A percentile compares a stretch with the other conserved stretches of the same genome.
phyloP scores from a whole-genome alignment of 2,113 vertebrate genomes.

The Dinomys branickii region DNA sequence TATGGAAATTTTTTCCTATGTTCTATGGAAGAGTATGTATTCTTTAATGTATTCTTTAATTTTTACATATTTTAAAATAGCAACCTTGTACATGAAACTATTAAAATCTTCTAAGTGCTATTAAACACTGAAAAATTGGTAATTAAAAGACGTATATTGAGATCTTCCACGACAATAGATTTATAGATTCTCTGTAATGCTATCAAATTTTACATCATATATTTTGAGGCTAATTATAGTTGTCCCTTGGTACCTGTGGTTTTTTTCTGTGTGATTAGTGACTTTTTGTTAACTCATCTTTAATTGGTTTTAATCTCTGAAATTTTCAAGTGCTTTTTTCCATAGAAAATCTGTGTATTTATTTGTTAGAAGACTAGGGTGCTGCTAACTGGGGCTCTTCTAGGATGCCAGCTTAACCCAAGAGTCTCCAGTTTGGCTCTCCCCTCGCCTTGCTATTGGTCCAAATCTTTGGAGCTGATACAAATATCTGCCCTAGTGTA shows the following conservation, averaged over 20 bases:
- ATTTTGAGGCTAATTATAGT: neutral
- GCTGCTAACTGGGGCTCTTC: neutral
- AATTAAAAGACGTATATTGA: neutral
- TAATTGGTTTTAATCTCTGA: neutral
- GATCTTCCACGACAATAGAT: neutral
- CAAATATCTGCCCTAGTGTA: neutral
- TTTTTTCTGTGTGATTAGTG: neutral
- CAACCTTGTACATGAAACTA: neutral
- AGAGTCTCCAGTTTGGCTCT: neutral
- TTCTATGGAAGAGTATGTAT: neutral
- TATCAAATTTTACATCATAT: neutral
- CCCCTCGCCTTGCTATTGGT: neutral
- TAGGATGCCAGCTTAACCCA: neutral
- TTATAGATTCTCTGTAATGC: neutral
- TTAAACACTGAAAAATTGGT: neutral
- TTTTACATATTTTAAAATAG: neutral
- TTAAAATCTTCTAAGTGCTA: neutral
- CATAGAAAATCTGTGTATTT: slow-evolving; percentile 1
- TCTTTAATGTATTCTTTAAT: neutral
- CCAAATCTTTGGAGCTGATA: neutral
- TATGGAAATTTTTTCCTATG: neutral
- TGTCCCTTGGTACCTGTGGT: neutral
- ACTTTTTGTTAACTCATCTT: neutral
- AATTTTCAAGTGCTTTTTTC: neutral
- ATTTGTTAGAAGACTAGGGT: neutral